A percentile compares a stretch with the other conserved stretches of the same genome.
phyloP scores from a whole-genome alignment of 2,113 vertebrate genomes.

The Hassar affinis region DNA sequence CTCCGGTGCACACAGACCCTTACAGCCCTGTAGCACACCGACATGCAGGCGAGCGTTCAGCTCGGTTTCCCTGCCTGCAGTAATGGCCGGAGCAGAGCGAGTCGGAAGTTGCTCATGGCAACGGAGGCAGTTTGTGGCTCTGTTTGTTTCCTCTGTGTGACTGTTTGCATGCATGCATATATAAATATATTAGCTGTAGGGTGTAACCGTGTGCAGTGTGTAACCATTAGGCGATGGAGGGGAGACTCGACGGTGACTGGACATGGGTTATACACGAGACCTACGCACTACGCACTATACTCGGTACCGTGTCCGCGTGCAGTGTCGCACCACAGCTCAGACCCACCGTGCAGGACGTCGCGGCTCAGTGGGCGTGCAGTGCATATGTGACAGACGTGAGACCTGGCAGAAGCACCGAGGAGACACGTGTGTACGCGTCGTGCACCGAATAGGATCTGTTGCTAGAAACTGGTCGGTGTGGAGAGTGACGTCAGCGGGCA shows the following conservation, averaged over 20 bases:
- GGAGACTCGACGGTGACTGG: neutral
- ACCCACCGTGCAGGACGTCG: neutral
- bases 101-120: conserved; percentile 60
- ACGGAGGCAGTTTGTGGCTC: conserved; percentile 41
- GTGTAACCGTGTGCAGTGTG: neutral
- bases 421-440: neutral
- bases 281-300: too few species aligned
- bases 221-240: neutral
- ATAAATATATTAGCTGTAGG: neutral
- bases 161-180: neutral
- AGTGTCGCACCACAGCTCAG: neutral
- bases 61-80: conserved; percentile 5
- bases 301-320: neutral
- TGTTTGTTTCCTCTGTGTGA: conserved; percentile 7
- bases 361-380: neutral
- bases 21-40: conserved; percentile 15
- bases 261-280: neutral
- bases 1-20: neutral
- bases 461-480: neutral
- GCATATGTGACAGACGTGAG: neutral
- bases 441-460: neutral
- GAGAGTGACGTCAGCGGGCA: neutral
- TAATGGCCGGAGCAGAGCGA: conserved; percentile 35
- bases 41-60: neutral
- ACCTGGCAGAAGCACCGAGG: neutral